Evolutionary conservation across 1,140 invertebrate species (phyloP).

Genomic region (Aphelinus certus): DNA sequence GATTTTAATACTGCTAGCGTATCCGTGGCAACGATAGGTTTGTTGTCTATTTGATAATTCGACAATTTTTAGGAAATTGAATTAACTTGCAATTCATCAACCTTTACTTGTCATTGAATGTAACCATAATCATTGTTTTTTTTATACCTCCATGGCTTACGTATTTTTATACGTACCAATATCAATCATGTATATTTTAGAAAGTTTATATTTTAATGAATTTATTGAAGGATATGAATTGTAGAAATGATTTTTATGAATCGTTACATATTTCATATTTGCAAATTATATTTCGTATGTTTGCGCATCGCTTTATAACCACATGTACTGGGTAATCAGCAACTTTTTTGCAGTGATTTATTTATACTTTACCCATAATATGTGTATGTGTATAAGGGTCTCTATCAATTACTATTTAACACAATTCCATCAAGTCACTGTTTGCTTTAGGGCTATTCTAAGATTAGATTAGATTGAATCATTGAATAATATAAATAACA

Average conservation of each 20-base stretch:
- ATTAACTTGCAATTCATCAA: conserved; percentile 23
- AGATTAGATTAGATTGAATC: conserved; percentile 24
- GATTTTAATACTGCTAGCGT: conserved; percentile 36
- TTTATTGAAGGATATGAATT: conserved; percentile 21
- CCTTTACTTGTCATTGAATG: not conserved
- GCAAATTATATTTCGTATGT: conserved; percentile 22
- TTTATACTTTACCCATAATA: conserved; percentile 31
- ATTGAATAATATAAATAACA: conserved; percentile 28
- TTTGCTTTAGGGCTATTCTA: conserved; percentile 26
- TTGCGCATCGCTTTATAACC: conserved; percentile 24
- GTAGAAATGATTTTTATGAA: conserved; percentile 1
- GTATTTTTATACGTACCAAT: conserved; percentile 17
- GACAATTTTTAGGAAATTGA: conserved; percentile 7
- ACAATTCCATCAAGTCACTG: conserved; percentile 27
- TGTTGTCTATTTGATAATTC: conserved; percentile 31
- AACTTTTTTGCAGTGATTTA: conserved; percentile 32
- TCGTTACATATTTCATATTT: no score
- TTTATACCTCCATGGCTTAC: conserved; percentile 19
- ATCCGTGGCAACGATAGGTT: conserved; percentile 1
- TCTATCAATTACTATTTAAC: conserved; percentile 34
- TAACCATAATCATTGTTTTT: conserved; percentile 22
- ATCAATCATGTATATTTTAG: conserved; percentile 29
- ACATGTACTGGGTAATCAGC: conserved; percentile 1
- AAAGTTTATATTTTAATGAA: conserved; percentile 29
- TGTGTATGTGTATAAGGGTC: conserved; percentile 26